These are phyloP conservation scores for Lordiphosa clarofinis DNA, from an alignment of 1,140 invertebrate species.

Conservation along the genomic window DNA sequence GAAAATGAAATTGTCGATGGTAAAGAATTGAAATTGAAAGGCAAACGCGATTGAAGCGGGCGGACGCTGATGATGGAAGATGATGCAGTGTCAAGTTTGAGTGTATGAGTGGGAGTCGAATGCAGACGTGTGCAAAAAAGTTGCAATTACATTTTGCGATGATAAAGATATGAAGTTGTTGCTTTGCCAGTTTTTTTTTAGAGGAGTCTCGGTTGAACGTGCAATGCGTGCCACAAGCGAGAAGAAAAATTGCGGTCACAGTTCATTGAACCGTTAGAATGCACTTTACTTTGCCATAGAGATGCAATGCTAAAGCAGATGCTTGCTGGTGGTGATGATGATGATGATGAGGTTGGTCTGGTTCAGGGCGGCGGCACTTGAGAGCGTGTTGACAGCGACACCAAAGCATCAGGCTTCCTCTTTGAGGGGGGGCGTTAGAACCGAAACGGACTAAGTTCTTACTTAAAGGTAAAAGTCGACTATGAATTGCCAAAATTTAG, in stretches of 20 bases:
- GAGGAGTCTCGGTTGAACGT: slow-evolving; percentile 18
- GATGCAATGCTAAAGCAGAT: slow-evolving; percentile 4
- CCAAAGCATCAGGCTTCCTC: no score
- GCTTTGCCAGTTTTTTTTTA: neutral
- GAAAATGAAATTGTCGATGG: slow-evolving; percentile 10
- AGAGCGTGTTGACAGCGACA: slow-evolving; percentile 3
- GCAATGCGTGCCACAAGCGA: slow-evolving; percentile 38
- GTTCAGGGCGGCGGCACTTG: neutral
- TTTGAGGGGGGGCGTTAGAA: no score
- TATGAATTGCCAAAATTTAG: no score
- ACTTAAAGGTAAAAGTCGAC: no score
- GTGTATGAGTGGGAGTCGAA: slow-evolving; percentile 1
- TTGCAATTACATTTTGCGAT: slow-evolving; percentile 46
- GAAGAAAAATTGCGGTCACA: slow-evolving; percentile 49
- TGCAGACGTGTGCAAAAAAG: slow-evolving; percentile 25
- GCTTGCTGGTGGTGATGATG: neutral
- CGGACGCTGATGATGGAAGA: slow-evolving; percentile 11
- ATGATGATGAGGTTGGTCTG: slow-evolving; percentile 1
- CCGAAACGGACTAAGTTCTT: no score
- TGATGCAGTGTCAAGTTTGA: slow-evolving; percentile 14
- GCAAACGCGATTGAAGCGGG: slow-evolving; percentile 5
- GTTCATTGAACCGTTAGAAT: slow-evolving; percentile 65
- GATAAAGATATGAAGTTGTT: slow-evolving; percentile 40
- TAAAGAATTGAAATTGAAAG: slow-evolving; percentile 22
- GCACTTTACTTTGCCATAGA: slow-evolving; percentile 30